These are phyloP conservation scores for Poecilia latipinna DNA, from an alignment of 2,113 vertebrate genomes.

Conservation along the genomic window DNA sequence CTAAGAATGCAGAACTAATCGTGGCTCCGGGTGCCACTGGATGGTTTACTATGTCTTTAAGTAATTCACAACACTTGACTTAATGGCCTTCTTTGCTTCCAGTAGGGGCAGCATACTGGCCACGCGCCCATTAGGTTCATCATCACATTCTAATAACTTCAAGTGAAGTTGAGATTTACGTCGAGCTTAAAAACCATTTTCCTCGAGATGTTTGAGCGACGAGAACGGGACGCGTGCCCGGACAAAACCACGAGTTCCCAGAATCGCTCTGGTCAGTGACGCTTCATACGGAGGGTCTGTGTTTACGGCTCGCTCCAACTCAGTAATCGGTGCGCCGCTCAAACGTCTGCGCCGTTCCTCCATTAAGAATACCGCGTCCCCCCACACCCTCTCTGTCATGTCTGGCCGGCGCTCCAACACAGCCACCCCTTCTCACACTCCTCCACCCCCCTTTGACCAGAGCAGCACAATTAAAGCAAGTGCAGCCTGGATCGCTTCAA, in stretches of 20 bases:
- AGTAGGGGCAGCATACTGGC: background rate
- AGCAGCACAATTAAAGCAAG: slow-evolving; percentile 75
- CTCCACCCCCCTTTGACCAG: slow-evolving; percentile 57
- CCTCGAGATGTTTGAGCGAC: background rate
- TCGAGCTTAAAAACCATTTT: background rate
- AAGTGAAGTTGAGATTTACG: too few relatives aligned
- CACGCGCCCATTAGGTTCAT: background rate
- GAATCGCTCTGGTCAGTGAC: background rate
- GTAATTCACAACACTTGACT: background rate
- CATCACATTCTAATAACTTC: background rate
- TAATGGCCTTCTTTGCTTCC: background rate
- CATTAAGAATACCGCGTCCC: background rate
- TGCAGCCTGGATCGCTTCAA: slow-evolving; percentile 76
- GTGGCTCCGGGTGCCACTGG: too few relatives aligned
- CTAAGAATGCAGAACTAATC: too few relatives aligned
- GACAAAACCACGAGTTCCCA: background rate
- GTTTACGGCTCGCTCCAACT: background rate
- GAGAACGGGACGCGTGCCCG: background rate
- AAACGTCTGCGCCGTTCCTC: background rate
- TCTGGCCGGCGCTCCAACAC: background rate
- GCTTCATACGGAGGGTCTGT: background rate
- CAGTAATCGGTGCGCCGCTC: background rate
- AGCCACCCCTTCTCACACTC: background rate
- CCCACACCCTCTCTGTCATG: background rate
- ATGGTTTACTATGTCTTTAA: too few relatives aligned